Conservation (phyloP, 2,797 vertebrate species). For the Danio choprae region DNA sequence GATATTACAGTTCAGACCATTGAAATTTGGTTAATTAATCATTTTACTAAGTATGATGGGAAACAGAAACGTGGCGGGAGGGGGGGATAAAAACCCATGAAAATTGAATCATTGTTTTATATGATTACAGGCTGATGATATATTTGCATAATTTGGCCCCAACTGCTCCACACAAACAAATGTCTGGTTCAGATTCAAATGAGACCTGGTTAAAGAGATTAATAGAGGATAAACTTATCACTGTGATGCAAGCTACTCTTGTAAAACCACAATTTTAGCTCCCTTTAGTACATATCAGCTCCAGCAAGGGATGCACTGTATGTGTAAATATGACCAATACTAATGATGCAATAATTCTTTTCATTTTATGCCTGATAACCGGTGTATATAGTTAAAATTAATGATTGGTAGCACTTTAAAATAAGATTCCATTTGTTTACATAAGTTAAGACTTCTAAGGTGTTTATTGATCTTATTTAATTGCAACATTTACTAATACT, state of each 20-base stretch:
- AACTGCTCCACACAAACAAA: conserved; percentile 30
- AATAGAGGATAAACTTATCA: neutral
- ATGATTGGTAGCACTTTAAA: too few relatives aligned
- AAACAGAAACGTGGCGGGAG: neutral
- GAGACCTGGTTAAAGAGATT: neutral
- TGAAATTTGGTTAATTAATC: conserved; percentile 14
- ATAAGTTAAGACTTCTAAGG: too few relatives aligned
- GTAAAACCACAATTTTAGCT: neutral
- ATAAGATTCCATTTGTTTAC: too few relatives aligned
- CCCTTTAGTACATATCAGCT: neutral
- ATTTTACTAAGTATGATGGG: neutral
- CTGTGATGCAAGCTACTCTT: neutral
- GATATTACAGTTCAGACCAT: neutral
- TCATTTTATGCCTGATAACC: neutral
- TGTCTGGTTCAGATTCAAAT: neutral
- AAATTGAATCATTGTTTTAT: conserved; percentile 13
- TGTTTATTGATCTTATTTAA: too few relatives aligned
- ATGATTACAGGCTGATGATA: neutral
- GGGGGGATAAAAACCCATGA: neutral
- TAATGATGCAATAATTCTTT: neutral
- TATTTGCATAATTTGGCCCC: conserved; percentile 34
- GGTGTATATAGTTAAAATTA: too few relatives aligned
- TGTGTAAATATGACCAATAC: too few relatives aligned
- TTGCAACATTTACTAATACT: too few relatives aligned
- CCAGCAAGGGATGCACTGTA: neutral